A percentile compares a stretch with the other conserved stretches of the same genome.
These are phyloP conservation scores for Petrolisthes cinctipes DNA, from an alignment of 2,888 invertebrate genomes.

Conservation along the genomic window DNA sequence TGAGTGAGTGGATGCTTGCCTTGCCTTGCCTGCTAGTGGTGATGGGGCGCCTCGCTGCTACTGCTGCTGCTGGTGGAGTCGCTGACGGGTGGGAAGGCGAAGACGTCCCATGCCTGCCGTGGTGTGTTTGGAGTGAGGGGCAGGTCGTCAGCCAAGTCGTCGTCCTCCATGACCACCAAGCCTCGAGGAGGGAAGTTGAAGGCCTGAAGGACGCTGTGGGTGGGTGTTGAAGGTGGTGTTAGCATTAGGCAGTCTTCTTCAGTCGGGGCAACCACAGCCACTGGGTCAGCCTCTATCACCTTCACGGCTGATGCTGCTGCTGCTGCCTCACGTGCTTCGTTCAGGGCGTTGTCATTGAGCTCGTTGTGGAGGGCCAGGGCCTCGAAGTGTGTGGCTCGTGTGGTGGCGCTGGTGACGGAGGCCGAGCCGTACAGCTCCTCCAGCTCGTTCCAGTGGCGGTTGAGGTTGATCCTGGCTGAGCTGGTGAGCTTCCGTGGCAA, in stretches of 20 bases:
- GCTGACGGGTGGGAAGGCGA: constrained; percentile 12
- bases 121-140: constrained; percentile 39
- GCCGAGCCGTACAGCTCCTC: constrained; percentile 55
- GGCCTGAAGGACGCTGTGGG: not conserved
- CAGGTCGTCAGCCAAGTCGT: constrained; percentile 23
- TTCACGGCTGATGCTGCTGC: constrained; percentile 6
- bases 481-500: constrained; percentile 56
- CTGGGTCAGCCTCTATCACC: not conserved
- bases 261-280: not conserved
- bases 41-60: not conserved
- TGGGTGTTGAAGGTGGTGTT: constrained; percentile 50
- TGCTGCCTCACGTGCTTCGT: constrained; percentile 49
- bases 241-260: constrained; percentile 13
- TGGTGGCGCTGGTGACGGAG: not conserved
- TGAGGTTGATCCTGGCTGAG: constrained; percentile 58
- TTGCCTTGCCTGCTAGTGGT: not conserved
- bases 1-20: not conserved
- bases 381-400: constrained; percentile 49
- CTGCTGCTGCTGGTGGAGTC: not conserved
- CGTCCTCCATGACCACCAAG: not conserved
- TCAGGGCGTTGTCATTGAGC: constrained; percentile 56
- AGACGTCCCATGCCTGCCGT: constrained; percentile 51
- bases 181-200: constrained; percentile 43
- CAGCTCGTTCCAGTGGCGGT: constrained; percentile 61
- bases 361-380: constrained; percentile 49